Evolutionary conservation across 2,888 invertebrate species (phyloP), one percentile per base, ranked within the genome.

Genomic region (Steromphala cineraria): DNA sequence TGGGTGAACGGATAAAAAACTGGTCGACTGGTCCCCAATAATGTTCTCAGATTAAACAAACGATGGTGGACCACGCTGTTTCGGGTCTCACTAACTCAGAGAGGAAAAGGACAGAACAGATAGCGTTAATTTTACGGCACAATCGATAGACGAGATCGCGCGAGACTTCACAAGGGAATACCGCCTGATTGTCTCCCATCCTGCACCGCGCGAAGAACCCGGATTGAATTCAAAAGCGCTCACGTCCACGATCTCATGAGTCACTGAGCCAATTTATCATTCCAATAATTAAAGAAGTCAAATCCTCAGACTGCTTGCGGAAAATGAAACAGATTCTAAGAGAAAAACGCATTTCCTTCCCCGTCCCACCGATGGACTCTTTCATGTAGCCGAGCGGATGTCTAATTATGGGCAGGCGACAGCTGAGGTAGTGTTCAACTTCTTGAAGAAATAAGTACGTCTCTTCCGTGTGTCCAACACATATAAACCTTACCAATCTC

Each of bases 211-310:
- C 52, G 24, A 52, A 15, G 53, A 24, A 10, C 62, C 75, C 52
- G 75, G 40, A 75, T 75, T 75, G 75, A 75, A 75, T 75, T 75
- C 52, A 52, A 52, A 24, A 21, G 75, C 62, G 78, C 36, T 78
- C 62, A 75, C 78, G 19, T n/a, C 71, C 21, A n/a, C 24, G 62
- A 19, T 77, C 80, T 67, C 71, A 31, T 74, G 75, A 28, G 81
- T 75, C 79, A 74, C 21, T 56, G 52, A 79, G 71, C 79, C 81
- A 78, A 79, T 81, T 74, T 79, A 79, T 81, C 81, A 81, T 75
- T 52, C 78, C 75, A 55, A 74, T 81, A 81, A 81, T 81, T 81
- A 81, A 78, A 78, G 78, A 71, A 62, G 78, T 71, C 62, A 78
- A 78, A 78, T 78, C 78, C 52, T 36, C 28, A 19, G 31, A 36